These are phyloP conservation scores for Megathymus violae DNA, from an alignment of 1,140 invertebrate genomes.

Conservation along the genomic window DNA sequence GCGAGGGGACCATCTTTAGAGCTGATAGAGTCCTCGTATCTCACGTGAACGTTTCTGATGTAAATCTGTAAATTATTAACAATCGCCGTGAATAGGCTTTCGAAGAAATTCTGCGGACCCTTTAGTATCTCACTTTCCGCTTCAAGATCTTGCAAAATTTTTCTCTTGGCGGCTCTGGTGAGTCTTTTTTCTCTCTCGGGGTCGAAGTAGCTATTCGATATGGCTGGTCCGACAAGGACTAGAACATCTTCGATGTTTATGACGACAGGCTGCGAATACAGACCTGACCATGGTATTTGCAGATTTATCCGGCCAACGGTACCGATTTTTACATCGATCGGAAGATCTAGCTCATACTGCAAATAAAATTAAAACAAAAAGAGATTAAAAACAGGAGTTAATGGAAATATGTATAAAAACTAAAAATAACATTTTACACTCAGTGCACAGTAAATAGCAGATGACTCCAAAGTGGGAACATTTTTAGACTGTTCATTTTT, in stretches of 20 bases:
- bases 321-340: constrained; percentile 92
- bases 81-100: constrained; percentile 89
- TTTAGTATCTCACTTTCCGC: constrained; percentile 81
- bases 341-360: constrained; percentile 91
- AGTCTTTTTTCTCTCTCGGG: constrained; percentile 89
- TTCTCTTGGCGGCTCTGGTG: constrained; percentile 89
- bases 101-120: constrained; percentile 86
- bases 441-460: too few species aligned
- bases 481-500: too few species aligned
- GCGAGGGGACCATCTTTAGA: constrained; percentile 88
- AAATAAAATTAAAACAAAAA: too few species aligned
- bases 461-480: too few species aligned
- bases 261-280: constrained; percentile 88
- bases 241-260: constrained; percentile 91
- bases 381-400: too few species aligned
- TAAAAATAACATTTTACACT: too few species aligned
- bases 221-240: constrained; percentile 89
- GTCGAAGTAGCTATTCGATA: constrained; percentile 88
- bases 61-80: constrained; percentile 93
- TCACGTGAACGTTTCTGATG: constrained; percentile 91
- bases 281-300: constrained; percentile 90
- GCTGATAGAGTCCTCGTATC: constrained; percentile 91
- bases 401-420: not conserved
- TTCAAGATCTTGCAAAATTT: constrained; percentile 82
- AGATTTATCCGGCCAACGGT: constrained; percentile 90